These are phyloP conservation scores for Trichogramma pretiosum DNA, from an alignment of 1,140 invertebrate genomes.

Conservation along the genomic window DNA sequence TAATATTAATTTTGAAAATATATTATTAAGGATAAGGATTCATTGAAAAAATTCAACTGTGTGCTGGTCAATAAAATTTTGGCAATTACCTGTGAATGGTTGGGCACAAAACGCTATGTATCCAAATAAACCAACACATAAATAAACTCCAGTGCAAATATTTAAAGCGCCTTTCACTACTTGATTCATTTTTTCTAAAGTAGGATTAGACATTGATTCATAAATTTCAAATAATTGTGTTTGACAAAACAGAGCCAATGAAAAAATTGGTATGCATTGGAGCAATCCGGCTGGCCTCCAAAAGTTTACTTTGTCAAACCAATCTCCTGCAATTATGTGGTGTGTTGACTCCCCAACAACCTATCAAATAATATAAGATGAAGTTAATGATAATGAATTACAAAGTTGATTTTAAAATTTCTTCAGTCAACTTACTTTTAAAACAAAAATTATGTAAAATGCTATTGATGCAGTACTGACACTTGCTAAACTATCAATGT, in stretches of 20 bases:
- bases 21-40: slow-evolving; percentile 48
- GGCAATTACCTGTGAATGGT: slow-evolving; percentile 55
- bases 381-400: too few species aligned
- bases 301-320: slow-evolving; percentile 65
- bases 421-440: slow-evolving; percentile 66
- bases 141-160: slow-evolving; percentile 81
- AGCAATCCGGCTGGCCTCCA: slow-evolving; percentile 79
- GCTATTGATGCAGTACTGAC: slow-evolving; percentile 81
- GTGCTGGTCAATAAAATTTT: not conserved
- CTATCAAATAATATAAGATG: slow-evolving; percentile 40
- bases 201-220: slow-evolving; percentile 78
- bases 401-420: too few species aligned
- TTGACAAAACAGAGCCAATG: slow-evolving; percentile 91
- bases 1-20: slow-evolving; percentile 15
- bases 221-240: slow-evolving; percentile 96
- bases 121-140: slow-evolving; percentile 86
- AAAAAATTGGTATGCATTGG: slow-evolving; percentile 89
- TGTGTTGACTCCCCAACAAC: slow-evolving; percentile 66
- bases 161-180: slow-evolving; percentile 82
- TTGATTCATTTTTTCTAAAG: slow-evolving; percentile 79
- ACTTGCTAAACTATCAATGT: slow-evolving; percentile 81
- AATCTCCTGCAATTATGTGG: slow-evolving; percentile 64
- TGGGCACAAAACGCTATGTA: slow-evolving; percentile 84
- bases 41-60: not conserved
- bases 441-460: slow-evolving; percentile 82